A percentile compares a stretch with the other conserved stretches of the same genome.
These are phyloP conservation scores for Embiotoca jacksoni DNA, from an alignment of 2,113 vertebrate species.

Conservation along the genomic window DNA sequence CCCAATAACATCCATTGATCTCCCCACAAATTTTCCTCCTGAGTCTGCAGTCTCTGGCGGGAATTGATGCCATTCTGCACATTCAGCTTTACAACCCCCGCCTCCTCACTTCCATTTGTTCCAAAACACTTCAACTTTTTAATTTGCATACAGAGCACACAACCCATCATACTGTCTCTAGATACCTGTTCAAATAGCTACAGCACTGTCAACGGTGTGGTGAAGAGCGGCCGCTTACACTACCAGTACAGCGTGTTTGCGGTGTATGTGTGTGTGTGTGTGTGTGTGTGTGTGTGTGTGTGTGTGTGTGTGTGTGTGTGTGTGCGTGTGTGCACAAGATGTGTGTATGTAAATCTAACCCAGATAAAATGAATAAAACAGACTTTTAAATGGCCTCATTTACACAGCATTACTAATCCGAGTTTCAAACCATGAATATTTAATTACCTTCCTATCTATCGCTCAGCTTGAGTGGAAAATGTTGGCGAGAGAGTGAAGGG, in stretches of 20 bases:
- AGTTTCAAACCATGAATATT: conserved; percentile 80
- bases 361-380: conserved; percentile 83
- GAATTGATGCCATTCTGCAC: conserved; percentile 70
- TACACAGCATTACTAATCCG: conserved; percentile 78
- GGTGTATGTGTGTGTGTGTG: conserved; percentile 21
- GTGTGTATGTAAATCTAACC: conserved; percentile 73
- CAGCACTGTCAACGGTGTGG: conserved; percentile 63
- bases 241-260: conserved; percentile 27
- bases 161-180: conserved; percentile 72
- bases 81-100: conserved; percentile 71
- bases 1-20: conserved; percentile 80
- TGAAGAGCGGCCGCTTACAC: conserved; percentile 44
- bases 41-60: conserved; percentile 66
- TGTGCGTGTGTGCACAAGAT: conserved; percentile 31
- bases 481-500: conserved; percentile 35
- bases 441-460: conserved; percentile 71
- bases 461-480: conserved; percentile 61
- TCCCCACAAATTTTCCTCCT: conserved; percentile 61
- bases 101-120: conserved; percentile 66
- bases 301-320: conserved; percentile 27
- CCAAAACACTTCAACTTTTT: conserved; percentile 74
- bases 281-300: conserved; percentile 27
- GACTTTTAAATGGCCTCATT: conserved; percentile 84
- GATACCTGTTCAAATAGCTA: conserved; percentile 78
- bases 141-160: conserved; percentile 80